Conservation (phyloP, 2,888 invertebrate species). For the Fissipunctia ypsillon region DNA sequence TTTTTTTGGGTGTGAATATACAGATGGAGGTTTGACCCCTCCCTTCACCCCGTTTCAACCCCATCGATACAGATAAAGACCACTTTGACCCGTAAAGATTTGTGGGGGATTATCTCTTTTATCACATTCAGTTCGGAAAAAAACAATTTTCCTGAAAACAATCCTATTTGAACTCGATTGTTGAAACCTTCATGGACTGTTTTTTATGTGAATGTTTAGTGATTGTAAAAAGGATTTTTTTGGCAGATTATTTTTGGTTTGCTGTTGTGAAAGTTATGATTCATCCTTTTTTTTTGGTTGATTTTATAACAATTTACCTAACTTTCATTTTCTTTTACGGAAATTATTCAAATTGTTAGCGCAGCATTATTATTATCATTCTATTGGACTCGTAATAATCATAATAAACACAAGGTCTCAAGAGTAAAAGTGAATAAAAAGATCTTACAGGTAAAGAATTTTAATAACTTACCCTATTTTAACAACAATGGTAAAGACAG, state of each 20-base stretch:
- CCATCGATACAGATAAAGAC: slow-evolving; percentile 66
- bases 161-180: slow-evolving; percentile 36
- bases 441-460: not conserved
- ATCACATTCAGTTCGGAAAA: slow-evolving; percentile 42
- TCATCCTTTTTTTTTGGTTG: not conserved
- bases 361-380: not conserved
- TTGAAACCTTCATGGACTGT: slow-evolving; percentile 23
- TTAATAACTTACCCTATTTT: not conserved
- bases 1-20: slow-evolving; percentile 61
- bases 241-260: not conserved
- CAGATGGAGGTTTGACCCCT: slow-evolving; percentile 50
- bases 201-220: slow-evolving; percentile 29
- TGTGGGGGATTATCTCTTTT: slow-evolving; percentile 61
- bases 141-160: slow-evolving; percentile 51
- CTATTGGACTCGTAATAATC: not conserved
- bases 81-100: slow-evolving; percentile 65
- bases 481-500: not conserved
- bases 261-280: not conserved
- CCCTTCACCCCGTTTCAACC: slow-evolving; percentile 50
- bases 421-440: not conserved
- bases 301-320: not conserved
- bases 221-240: not conserved
- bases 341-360: no score
- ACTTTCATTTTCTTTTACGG: not conserved
- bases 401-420: not conserved